A percentile compares a stretch with the other conserved stretches of the same genome.
Evolutionary conservation across 2,888 invertebrate genomes (phyloP).

Genomic region (Cryptus armator): DNA sequence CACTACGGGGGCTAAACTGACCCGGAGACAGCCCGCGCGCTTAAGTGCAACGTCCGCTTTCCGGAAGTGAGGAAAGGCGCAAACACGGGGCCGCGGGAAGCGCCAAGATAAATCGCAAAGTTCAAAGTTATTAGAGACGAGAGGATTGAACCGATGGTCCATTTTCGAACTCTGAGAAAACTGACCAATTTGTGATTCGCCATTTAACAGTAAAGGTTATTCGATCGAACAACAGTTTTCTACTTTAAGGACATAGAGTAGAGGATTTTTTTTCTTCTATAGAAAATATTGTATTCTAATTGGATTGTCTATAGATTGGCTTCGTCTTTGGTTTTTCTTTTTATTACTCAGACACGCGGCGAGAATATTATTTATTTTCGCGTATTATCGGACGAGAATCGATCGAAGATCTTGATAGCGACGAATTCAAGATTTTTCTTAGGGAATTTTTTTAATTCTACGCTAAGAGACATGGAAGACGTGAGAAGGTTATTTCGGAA

Average conservation of each 20-base stretch:
- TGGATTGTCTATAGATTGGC: conserved; percentile 61
- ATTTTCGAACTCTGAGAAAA: background rate
- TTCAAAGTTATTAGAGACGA: conserved; percentile 25
- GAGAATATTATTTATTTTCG: conserved; percentile 25
- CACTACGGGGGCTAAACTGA: conserved; percentile 6
- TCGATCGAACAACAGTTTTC: conserved; percentile 16
- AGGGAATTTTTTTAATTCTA: conserved; percentile 13
- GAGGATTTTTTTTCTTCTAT: conserved; percentile 1
- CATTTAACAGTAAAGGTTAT: background rate
- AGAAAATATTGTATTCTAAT: conserved; percentile 45
- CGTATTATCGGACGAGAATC: conserved; percentile 22
- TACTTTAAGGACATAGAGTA: background rate
- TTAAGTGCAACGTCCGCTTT: conserved; percentile 18
- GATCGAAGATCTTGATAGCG: background rate
- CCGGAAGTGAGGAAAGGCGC: conserved; percentile 10
- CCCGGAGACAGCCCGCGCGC: background rate
- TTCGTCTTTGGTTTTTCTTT: conserved; percentile 17
- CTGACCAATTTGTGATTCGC: background rate
- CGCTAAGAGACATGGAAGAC: conserved; percentile 61
- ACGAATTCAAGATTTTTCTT: background rate
- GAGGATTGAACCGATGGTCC: background rate
- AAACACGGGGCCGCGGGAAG: background rate
- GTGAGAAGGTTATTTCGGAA: conserved; percentile 48
- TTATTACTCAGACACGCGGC: conserved; percentile 23
- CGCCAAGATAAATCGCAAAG: conserved; percentile 19